A percentile compares a stretch with the other conserved stretches of the same genome.
These are phyloP conservation scores for Hydroisotoma schaefferi DNA, from an alignment of 2,888 invertebrate species.

Conservation along the genomic window DNA sequence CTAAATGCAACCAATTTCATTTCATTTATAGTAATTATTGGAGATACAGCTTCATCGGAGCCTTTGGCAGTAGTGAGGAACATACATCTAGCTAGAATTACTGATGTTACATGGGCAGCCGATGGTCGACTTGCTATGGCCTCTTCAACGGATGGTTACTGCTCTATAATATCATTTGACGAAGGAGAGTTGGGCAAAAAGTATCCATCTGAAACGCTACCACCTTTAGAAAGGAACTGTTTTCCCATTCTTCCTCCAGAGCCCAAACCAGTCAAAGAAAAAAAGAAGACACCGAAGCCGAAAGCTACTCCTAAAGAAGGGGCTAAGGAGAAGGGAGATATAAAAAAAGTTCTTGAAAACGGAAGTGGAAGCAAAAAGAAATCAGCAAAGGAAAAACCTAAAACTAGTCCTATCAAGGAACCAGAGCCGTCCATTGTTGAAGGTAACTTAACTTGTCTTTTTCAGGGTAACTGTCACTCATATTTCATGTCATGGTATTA, in stretches of 20 bases:
- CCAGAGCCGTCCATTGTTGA: not conserved
- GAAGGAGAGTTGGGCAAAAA: conserved; percentile 65
- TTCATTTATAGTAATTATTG: conserved; percentile 65
- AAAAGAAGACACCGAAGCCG: conserved; percentile 11
- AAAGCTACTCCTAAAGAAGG: conserved; percentile 7
- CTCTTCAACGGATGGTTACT: conserved; percentile 87
- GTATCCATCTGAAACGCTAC: conserved; percentile 39
- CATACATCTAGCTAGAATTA: conserved; percentile 84
- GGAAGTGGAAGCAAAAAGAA: too few relatives aligned
- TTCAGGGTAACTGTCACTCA: too few relatives aligned
- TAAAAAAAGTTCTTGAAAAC: not conserved
- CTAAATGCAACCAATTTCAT: too few relatives aligned
- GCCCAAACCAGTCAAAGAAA: conserved; percentile 25
- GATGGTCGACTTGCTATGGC: conserved; percentile 72
- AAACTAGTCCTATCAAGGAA: not conserved
- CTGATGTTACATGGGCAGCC: conserved; percentile 81
- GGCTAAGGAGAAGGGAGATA: conserved; percentile 9
- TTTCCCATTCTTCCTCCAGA: conserved; percentile 29
- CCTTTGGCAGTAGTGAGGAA: conserved; percentile 78
- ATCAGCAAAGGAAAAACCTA: not conserved
- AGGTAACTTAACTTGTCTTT: not conserved
- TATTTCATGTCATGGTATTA: too few relatives aligned
- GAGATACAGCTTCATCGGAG: conserved; percentile 77
- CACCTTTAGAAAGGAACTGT: conserved; percentile 12
- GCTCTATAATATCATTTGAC: conserved; percentile 75